These are phyloP conservation scores for Augochlora pura DNA, from an alignment of 1,140 invertebrate genomes.

Conservation along the genomic window DNA sequence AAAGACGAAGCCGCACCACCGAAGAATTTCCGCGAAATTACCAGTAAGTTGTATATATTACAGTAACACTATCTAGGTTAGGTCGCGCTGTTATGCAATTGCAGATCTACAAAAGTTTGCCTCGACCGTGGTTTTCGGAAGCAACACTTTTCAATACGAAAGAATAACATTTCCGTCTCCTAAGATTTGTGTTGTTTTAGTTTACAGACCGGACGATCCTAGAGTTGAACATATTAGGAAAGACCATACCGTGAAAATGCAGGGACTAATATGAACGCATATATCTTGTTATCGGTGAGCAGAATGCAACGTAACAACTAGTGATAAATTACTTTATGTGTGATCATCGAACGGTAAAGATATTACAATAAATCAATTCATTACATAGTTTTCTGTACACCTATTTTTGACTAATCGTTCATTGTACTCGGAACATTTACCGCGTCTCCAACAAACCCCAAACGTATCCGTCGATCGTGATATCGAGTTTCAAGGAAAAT, in stretches of 20 bases:
- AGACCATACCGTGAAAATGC: not conserved
- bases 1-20: no score
- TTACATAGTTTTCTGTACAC: not conserved
- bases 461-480: no score
- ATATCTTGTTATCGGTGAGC: not conserved
- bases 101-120: no score
- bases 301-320: not conserved
- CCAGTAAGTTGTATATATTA: conserved; percentile 39
- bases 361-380: not conserved
- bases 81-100: conserved; percentile 27
- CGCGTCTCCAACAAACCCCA: no score
- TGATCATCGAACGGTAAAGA: not conserved
- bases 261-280: not conserved
- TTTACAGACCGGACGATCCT: conserved; percentile 60
- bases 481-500: no score
- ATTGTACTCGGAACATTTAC: no score
- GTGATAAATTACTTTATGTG: not conserved
- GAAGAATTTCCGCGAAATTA: conserved; percentile 4
- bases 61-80: not conserved
- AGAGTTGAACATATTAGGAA: conserved; percentile 9
- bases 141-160: no score
- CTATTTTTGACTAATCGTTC: not conserved
- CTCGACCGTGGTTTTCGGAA: no score
- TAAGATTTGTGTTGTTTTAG: conserved; percentile 30
- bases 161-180: not conserved